A percentile compares a stretch with the other conserved stretches of the same genome.
Conservation (phyloP, 2,113 vertebrate species). For the Butorides virescens region DNA sequence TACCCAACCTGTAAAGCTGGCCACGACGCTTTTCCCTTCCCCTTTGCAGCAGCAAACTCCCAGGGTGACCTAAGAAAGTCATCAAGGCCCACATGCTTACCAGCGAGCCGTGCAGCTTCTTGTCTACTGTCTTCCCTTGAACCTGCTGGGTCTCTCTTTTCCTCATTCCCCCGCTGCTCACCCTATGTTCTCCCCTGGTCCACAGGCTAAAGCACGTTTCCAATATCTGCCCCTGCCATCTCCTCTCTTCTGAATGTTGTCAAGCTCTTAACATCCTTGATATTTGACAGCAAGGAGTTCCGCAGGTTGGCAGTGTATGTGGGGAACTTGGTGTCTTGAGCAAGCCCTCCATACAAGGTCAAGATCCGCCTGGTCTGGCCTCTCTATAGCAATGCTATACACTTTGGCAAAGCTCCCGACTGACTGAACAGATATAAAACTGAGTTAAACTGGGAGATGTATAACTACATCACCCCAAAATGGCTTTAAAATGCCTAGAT, state of each 20-base stretch:
- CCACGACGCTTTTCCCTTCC: not conserved
- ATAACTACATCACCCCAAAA: not conserved
- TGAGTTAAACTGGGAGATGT: not conserved
- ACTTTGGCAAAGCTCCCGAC: not conserved
- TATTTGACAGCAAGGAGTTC: not conserved
- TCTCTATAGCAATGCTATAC: not conserved
- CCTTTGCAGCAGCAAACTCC: not conserved
- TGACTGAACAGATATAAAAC: not conserved
- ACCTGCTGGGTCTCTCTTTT: not conserved
- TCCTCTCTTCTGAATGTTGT: not conserved
- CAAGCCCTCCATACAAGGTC: not conserved
- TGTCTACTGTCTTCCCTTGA: not conserved
- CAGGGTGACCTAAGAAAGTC: not conserved
- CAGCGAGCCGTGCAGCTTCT: not conserved
- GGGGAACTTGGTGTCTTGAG: not conserved
- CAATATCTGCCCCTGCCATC: not conserved
- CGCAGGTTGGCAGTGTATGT: not conserved
- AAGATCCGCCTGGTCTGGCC: not conserved
- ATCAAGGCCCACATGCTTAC: not conserved
- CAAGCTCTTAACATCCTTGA: not conserved
- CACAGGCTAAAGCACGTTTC: not conserved
- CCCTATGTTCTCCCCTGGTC: rapidly evolving
- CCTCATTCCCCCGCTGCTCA: not conserved
- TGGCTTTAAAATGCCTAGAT: not conserved
- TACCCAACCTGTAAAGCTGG: not conserved